Conservation (phyloP, 2,797 vertebrate genomes). For the Rhabdomys pumilio region DNA sequence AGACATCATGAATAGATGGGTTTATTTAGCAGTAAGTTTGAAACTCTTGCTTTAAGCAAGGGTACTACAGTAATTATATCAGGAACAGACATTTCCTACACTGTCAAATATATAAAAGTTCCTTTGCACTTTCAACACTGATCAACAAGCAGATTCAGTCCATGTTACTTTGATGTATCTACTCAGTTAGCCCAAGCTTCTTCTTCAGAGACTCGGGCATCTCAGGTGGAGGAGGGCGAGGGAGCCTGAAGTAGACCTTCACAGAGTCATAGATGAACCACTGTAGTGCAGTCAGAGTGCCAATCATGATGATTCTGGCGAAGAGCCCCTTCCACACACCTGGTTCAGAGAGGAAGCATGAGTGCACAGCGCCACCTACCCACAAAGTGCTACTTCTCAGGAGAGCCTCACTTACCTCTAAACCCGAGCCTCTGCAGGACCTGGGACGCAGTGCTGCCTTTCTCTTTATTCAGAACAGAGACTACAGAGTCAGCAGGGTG, state of each 20-base stretch:
- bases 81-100: slow-evolving; percentile 87
- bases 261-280: slow-evolving; percentile 99
- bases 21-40: slow-evolving; percentile 86
- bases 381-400: background rate
- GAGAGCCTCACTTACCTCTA: slow-evolving; percentile 90
- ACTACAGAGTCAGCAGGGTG: slow-evolving; percentile 99
- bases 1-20: slow-evolving; percentile 68
- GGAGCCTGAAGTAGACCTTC: slow-evolving; percentile 98
- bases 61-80: slow-evolving; percentile 87
- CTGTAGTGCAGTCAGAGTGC: slow-evolving; percentile 97
- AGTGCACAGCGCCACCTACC: background rate
- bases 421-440: slow-evolving; percentile 96
- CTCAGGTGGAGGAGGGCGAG: slow-evolving; percentile 96
- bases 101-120: slow-evolving; percentile 91
- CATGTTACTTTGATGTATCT: slow-evolving; percentile 84
- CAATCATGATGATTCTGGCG: slow-evolving; percentile 98
- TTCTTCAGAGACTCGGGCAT: slow-evolving; percentile 98
- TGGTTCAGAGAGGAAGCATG: slow-evolving; percentile 79
- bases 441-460: slow-evolving; percentile 94
- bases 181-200: slow-evolving; percentile 95
- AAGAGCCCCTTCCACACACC: slow-evolving; percentile 98
- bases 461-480: slow-evolving; percentile 99
- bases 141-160: slow-evolving; percentile 88
- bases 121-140: slow-evolving; percentile 85
- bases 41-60: slow-evolving; percentile 84